Conservation (phyloP, 2,797 vertebrate species). For the Rallus crepitans region DNA sequence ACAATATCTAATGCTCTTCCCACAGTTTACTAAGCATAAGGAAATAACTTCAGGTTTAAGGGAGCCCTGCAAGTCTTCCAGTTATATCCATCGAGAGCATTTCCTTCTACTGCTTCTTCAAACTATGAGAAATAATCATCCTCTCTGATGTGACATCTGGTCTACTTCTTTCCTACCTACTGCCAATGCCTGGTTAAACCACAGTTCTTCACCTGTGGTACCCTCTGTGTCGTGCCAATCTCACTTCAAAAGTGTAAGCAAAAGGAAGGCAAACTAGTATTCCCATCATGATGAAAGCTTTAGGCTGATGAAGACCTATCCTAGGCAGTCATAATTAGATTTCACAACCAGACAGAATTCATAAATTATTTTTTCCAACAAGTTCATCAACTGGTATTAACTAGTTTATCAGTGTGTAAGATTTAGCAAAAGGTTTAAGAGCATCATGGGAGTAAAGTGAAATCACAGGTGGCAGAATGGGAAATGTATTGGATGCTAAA, state of each 20-base stretch:
- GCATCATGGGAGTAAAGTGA: background rate
- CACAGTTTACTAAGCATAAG: background rate
- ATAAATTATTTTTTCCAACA: background rate
- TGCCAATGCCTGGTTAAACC: background rate
- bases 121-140: background rate
- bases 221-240: background rate
- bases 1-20: background rate
- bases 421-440: background rate
- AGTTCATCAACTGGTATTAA: background rate
- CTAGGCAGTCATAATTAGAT: background rate
- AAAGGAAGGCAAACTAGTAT: background rate
- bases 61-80: background rate
- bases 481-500: background rate
- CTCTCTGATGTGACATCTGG: background rate
- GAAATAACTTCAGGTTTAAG: background rate
- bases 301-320: background rate
- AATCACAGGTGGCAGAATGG: background rate
- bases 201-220: background rate
- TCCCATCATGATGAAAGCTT: background rate
- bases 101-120: background rate
- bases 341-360: background rate
- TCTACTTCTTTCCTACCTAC: background rate
- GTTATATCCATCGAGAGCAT: background rate
- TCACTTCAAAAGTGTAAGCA: background rate
- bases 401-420: background rate